A percentile compares a stretch with the other conserved stretches of the same genome.
phyloP scores from a whole-genome alignment of 1,140 invertebrate genomes.

The Drosophila pseudoobscura region DNA sequence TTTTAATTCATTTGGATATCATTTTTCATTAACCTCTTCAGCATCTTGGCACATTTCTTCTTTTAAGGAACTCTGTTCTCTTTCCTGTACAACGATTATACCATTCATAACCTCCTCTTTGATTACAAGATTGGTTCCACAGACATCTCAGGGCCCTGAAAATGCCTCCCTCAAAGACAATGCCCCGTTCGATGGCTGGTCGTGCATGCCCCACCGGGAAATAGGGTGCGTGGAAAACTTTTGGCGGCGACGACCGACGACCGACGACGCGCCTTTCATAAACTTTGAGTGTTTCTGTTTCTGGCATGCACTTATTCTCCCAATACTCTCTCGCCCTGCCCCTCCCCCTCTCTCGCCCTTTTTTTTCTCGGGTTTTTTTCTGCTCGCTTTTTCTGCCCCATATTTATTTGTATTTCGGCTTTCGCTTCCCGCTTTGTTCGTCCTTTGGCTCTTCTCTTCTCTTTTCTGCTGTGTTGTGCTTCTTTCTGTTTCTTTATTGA shows the following conservation, averaged over 20 bases:
- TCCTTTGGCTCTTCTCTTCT: slow-evolving; percentile 14
- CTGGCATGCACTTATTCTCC: slow-evolving; percentile 76
- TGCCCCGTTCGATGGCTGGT: not conserved
- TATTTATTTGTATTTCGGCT: slow-evolving; percentile 77
- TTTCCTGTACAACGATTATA: too few species aligned
- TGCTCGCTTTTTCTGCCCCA: slow-evolving; percentile 29
- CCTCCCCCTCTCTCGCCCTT: too few species aligned
- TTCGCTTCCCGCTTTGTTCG: slow-evolving; percentile 55
- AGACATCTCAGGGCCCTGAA: too few species aligned
- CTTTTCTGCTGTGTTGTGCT: slow-evolving; percentile 8
- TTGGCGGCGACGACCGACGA: slow-evolving; percentile 50
- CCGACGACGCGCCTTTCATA: slow-evolving; percentile 70
- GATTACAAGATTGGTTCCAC: too few species aligned
- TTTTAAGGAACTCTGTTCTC: too few species aligned
- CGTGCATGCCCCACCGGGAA: not conserved
- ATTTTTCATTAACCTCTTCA: too few species aligned
- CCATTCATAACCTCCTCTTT: too few species aligned
- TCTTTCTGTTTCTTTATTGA: slow-evolving; percentile 40
- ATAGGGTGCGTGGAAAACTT: slow-evolving; percentile 47
- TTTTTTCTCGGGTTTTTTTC: not conserved
- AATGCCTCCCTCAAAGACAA: too few species aligned
- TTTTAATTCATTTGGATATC: too few species aligned
- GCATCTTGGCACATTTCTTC: too few species aligned
- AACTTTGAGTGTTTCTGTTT: slow-evolving; percentile 79
- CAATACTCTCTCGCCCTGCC: slow-evolving; percentile 15